phyloP scores from a whole-genome alignment of 92 coral and sea anemone genomes.

The Zoanthus solanderi region DNA sequence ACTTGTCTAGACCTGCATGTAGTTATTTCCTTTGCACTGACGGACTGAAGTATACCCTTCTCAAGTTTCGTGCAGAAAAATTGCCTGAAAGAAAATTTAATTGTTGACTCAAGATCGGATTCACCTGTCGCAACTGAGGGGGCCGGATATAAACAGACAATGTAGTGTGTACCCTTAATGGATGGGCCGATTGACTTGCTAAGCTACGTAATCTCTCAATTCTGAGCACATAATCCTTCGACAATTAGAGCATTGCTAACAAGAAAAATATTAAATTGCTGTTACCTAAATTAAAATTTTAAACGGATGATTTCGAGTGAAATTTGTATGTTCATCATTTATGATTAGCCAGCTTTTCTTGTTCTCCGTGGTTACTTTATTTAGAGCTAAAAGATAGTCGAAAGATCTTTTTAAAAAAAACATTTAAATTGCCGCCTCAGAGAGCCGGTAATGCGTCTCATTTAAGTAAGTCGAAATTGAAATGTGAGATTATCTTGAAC shows the following conservation, averaged over 20 bases:
- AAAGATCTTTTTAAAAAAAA: too few species aligned
- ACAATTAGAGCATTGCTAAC: background rate
- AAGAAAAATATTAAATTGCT: background rate
- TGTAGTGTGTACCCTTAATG: background rate
- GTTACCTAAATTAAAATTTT: background rate
- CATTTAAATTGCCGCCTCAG: too few species aligned
- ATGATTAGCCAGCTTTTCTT: too few species aligned
- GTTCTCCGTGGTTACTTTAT: too few species aligned
- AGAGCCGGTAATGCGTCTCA: too few species aligned
- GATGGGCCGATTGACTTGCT: background rate
- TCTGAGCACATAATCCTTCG: background rate
- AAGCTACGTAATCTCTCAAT: background rate
- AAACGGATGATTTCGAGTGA: background rate
- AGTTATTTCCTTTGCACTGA: background rate
- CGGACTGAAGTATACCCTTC: background rate
- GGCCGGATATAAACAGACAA: constrained; percentile 10
- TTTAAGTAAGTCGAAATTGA: too few species aligned
- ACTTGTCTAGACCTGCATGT: constrained; percentile 13
- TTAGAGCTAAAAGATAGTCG: too few species aligned
- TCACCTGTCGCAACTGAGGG: constrained; percentile 21
- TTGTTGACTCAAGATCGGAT: background rate
- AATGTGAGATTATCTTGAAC: too few species aligned
- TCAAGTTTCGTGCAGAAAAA: constrained; percentile 15
- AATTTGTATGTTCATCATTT: too few species aligned
- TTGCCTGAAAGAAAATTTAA: background rate